Percentiles rank a stretch among this genome's conserved stretches.
Evolutionary conservation across 2,888 invertebrate genomes (phyloP).

Genomic region (Lithophane socia): DNA sequence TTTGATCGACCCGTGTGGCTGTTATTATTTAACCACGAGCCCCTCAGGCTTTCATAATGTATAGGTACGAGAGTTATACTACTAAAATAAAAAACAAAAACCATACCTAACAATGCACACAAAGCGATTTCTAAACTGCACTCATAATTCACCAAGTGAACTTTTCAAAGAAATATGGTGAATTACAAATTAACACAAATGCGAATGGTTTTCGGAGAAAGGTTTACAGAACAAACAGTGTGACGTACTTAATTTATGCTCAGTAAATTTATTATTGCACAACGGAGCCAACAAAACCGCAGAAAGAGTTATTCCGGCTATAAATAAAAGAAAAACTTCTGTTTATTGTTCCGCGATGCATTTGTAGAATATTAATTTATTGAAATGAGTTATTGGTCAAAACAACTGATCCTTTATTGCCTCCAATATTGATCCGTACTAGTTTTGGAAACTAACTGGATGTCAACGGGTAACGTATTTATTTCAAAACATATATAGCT

Average conservation of each 20-base stretch:
- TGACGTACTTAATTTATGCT: constrained; percentile 77
- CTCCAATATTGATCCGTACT: constrained; percentile 9
- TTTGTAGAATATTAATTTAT: constrained; percentile 54
- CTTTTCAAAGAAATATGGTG: constrained; percentile 39
- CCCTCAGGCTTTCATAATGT: too few species aligned
- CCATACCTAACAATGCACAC: not conserved
- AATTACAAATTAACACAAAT: constrained; percentile 54
- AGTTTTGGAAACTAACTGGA: constrained; percentile 8
- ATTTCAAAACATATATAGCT: not conserved
- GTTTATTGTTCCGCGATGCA: constrained; percentile 58
- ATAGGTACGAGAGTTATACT: too few species aligned
- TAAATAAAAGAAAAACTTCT: constrained; percentile 76
- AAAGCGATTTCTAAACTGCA: constrained; percentile 18
- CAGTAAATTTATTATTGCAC: constrained; percentile 78
- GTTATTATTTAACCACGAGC: not conserved
- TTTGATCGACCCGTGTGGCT: not conserved
- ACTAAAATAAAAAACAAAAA: too few species aligned
- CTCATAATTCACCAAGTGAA: constrained; percentile 1
- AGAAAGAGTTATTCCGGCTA: constrained; percentile 76
- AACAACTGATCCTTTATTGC: constrained; percentile 4
- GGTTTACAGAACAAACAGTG: constrained; percentile 70
- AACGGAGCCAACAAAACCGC: constrained; percentile 76
- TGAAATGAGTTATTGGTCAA: constrained; percentile 32
- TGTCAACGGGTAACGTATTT: not conserved
- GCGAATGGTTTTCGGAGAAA: constrained; percentile 65